Conservation (phyloP, 2,797 vertebrate genomes). For the Anomalospiza imberbis region DNA sequence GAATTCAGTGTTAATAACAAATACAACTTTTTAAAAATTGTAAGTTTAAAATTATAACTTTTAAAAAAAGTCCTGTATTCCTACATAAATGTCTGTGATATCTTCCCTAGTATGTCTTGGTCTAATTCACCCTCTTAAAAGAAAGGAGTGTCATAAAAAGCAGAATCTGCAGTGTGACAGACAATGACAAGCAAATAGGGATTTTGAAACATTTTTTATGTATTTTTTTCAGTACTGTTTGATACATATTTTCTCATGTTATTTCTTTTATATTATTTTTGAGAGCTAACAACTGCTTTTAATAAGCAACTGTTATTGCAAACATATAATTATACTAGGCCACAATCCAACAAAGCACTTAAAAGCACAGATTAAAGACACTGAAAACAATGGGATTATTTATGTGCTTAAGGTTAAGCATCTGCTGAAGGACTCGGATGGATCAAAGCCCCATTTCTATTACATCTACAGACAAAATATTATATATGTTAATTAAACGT, state of each 20-base stretch:
- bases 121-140: not conserved
- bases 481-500: conserved; percentile 62
- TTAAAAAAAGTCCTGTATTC: not conserved
- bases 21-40: not conserved
- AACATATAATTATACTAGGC: conserved; percentile 68
- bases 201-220: not conserved
- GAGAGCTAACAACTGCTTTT: conserved; percentile 63
- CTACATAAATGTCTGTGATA: not conserved
- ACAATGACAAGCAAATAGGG: not conserved
- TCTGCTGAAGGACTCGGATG: conserved; percentile 55
- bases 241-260: conserved; percentile 27
- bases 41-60: not conserved
- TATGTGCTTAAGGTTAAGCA: conserved; percentile 65
- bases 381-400: conserved; percentile 68
- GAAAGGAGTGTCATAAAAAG: not conserved
- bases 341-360: conserved; percentile 68
- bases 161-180: not conserved
- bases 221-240: conserved; percentile 3
- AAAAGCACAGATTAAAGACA: conserved; percentile 64
- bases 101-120: not conserved
- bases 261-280: conserved; percentile 57
- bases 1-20: not conserved
- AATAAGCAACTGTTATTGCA: conserved; percentile 61
- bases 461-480: conserved; percentile 43
- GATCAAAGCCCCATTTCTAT: conserved; percentile 56